These are phyloP conservation scores for Riparia riparia DNA, from an alignment of 2,113 vertebrate genomes.

Conservation along the genomic window DNA sequence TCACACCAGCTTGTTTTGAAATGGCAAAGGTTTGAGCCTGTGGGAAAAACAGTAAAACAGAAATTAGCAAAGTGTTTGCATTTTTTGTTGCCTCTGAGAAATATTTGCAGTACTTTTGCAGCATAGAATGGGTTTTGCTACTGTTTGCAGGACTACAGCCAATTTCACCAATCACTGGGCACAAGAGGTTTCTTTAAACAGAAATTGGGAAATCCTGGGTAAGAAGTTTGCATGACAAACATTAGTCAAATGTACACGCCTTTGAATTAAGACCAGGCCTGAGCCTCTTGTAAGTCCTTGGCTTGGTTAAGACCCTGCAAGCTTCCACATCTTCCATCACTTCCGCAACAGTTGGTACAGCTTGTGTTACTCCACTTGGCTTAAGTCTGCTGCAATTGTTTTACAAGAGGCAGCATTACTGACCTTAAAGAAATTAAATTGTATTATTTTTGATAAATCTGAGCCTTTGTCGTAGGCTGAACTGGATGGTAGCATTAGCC, in stretches of 20 bases:
- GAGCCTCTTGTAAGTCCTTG: not conserved
- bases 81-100: not conserved
- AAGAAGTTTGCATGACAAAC: not conserved
- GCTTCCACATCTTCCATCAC: rapidly evolving
- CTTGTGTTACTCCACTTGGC: not conserved
- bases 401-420: not conserved
- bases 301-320: not conserved
- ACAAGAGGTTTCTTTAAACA: not conserved
- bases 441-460: not conserved
- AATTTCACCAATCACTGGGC: not conserved
- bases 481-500: not conserved
- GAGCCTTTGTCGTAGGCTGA: not conserved
- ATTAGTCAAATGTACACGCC: not conserved
- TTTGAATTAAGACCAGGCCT: not conserved
- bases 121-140: not conserved
- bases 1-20: not conserved
- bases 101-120: not conserved
- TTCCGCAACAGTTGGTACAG: rapidly evolving
- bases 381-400: not conserved
- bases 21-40: not conserved
- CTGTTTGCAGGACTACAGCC: not conserved
- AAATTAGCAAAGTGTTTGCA: not conserved
- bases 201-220: not conserved
- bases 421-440: not conserved
- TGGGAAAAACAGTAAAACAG: not conserved